These are phyloP conservation scores for Enteromius thamalakanensis DNA, from an alignment of 2,797 vertebrate genomes.

Conservation along the genomic window DNA sequence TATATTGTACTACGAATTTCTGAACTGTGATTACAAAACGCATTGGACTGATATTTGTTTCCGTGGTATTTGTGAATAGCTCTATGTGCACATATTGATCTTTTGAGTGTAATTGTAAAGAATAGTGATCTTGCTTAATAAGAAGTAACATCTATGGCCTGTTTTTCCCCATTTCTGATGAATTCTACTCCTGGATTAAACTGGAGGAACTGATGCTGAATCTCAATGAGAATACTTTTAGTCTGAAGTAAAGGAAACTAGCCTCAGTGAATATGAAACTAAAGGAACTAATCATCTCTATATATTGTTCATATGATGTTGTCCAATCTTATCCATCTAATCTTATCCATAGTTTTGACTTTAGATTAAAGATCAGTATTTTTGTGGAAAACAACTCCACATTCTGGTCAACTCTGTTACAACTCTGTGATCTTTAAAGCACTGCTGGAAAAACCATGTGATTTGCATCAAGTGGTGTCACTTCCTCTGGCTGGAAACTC, in stretches of 20 bases:
- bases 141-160: background rate
- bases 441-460: too few relatives aligned
- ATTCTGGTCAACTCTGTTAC: too few relatives aligned
- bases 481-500: too few relatives aligned
- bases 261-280: background rate
- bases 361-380: background rate
- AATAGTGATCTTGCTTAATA: background rate
- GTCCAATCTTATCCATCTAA: background rate
- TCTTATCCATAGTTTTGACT: too few relatives aligned
- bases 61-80: background rate
- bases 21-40: conserved; percentile 17
- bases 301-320: background rate
- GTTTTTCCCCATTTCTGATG: background rate
- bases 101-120: background rate
- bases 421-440: too few relatives aligned
- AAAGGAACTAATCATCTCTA: background rate
- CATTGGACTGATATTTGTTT: conserved; percentile 6
- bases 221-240: background rate
- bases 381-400: too few relatives aligned
- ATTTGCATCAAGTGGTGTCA: too few relatives aligned
- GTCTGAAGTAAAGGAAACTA: background rate
- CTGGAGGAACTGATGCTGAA: conserved; percentile 4
- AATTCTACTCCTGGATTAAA: conserved; percentile 17
- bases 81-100: background rate
- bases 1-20: background rate